phyloP scores from a whole-genome alignment of 2,888 invertebrate species.

The Hemicrepidius hirtus region DNA sequence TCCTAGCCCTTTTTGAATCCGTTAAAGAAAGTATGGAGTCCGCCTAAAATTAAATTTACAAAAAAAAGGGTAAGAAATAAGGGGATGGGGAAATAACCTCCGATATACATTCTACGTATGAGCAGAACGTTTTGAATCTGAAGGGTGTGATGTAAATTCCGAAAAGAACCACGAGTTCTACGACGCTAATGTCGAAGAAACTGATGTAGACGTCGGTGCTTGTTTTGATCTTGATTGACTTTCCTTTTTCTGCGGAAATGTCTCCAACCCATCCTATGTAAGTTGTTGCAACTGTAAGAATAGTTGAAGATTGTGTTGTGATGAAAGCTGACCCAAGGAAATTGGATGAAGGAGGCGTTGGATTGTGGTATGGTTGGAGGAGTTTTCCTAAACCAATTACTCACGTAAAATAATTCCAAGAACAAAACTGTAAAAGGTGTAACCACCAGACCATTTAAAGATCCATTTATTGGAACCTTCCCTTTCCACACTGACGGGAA shows the following conservation, averaged over 20 bases:
- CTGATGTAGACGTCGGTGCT: slow-evolving; percentile 26
- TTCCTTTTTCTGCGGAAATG: slow-evolving; percentile 15
- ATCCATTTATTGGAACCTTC: slow-evolving; percentile 15
- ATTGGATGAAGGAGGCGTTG: too few species aligned
- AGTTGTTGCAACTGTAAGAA: slow-evolving; percentile 3
- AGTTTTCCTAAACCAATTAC: slow-evolving; percentile 5
- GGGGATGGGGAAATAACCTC: not conserved
- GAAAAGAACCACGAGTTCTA: slow-evolving; percentile 16
- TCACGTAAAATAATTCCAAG: slow-evolving; percentile 15
- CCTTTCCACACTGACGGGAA: slow-evolving; percentile 8
- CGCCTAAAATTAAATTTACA: slow-evolving; percentile 25
- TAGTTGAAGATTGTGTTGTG: too few species aligned
- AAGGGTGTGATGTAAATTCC: slow-evolving; percentile 18
- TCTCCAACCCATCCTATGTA: slow-evolving; percentile 11
- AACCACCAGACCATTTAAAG: slow-evolving; percentile 5
- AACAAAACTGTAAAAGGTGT: slow-evolving; percentile 12
- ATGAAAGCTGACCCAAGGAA: too few species aligned
- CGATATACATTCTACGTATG: slow-evolving; percentile 14
- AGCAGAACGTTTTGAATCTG: slow-evolving; percentile 17
- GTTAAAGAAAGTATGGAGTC: slow-evolving; percentile 8
- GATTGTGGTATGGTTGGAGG: too few species aligned
- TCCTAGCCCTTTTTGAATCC: not conserved
- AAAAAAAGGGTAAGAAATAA: too few species aligned
- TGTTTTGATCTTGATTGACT: slow-evolving; percentile 10
- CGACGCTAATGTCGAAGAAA: slow-evolving; percentile 20